These are phyloP conservation scores for Anabacerthia variegaticeps DNA, from an alignment of 2,797 vertebrate species.

Conservation along the genomic window DNA sequence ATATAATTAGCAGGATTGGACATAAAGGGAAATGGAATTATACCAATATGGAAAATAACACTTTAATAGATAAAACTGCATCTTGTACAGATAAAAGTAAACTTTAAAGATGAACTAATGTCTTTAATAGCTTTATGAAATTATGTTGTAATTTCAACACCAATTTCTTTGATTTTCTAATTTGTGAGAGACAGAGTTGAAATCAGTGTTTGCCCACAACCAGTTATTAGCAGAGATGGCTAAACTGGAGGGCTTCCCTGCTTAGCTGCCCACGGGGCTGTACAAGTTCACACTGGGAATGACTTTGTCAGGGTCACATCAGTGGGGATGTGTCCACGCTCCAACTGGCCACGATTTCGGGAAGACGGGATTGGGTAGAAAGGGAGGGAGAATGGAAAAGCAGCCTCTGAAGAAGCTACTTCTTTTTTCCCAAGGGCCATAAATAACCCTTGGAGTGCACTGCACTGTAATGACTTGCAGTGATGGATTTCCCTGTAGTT, in stretches of 20 bases:
- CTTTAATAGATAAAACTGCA: not conserved
- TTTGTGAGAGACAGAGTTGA: not conserved
- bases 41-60: constrained; percentile 19
- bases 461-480: not conserved
- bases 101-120: not conserved
- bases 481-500: not conserved
- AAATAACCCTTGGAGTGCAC: not conserved
- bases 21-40: constrained; percentile 22
- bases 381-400: not conserved
- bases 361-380: not conserved
- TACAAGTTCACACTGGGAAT: not conserved
- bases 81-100: constrained; percentile 26
- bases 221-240: not conserved
- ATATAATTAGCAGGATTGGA: constrained; percentile 39
- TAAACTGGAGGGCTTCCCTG: not conserved
- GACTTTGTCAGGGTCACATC: not conserved
- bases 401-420: not conserved
- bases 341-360: not conserved
- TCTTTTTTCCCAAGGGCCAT: not conserved
- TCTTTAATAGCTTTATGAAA: not conserved
- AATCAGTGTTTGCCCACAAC: not conserved
- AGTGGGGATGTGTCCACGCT: not conserved
- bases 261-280: not conserved
- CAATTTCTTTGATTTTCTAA: not conserved
- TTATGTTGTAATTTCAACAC: not conserved